Evolutionary conservation across 2,113 vertebrate species (phyloP).

Genomic region (Odocoileus virginianus): DNA sequence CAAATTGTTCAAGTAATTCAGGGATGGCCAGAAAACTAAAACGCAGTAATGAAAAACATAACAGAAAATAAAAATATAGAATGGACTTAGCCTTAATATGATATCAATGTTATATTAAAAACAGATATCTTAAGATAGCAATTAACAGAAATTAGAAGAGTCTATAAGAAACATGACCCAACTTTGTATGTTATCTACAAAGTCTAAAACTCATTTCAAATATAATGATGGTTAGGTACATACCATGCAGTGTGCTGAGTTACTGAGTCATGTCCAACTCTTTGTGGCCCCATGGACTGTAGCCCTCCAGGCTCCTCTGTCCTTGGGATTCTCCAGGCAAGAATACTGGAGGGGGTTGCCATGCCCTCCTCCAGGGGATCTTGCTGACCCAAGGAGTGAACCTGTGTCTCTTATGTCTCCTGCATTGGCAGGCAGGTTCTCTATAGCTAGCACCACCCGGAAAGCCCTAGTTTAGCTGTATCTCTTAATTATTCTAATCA

Average conservation of each 20-base stretch:
- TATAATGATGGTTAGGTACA: not conserved
- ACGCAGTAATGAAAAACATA: not conserved
- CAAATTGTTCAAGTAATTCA: not conserved
- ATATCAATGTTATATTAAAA: not conserved
- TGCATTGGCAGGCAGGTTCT: not conserved
- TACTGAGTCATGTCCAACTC: not conserved
- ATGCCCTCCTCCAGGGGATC: not conserved
- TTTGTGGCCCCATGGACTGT: not conserved
- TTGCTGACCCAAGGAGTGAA: not conserved
- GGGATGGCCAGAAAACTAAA: not conserved
- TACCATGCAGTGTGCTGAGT: not conserved
- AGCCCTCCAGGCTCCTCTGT: not conserved
- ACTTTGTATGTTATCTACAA: not conserved
- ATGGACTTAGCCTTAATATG: not conserved
- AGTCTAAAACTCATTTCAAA: not conserved
- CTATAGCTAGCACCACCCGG: not conserved
- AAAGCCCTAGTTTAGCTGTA: not conserved
- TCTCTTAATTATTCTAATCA: not conserved
- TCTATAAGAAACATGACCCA: not conserved
- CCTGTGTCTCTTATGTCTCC: not conserved
- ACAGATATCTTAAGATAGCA: not conserved
- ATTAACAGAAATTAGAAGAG: not conserved
- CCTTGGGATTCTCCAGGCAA: not conserved
- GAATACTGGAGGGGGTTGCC: not conserved
- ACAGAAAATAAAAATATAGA: not conserved